Evolutionary conservation across 30 jellyfish, hydroid and myxozoan species (phyloP).

Genomic region (Hydra vulgaris): DNA sequence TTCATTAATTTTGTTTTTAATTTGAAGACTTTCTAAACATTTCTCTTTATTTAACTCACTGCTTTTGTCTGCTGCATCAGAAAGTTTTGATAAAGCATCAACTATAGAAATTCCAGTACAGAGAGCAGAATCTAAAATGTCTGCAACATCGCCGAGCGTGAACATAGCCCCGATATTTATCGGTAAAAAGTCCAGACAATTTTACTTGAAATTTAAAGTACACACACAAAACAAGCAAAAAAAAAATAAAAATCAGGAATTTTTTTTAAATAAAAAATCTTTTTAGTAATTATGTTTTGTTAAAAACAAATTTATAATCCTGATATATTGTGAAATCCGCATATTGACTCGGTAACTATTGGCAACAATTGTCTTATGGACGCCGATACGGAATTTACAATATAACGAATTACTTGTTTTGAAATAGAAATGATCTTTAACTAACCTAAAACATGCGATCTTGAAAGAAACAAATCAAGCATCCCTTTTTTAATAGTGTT

Average conservation of each 20-base stretch:
- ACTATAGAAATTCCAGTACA: conserved; percentile 88
- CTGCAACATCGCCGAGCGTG: conserved; percentile 98
- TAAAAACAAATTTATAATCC: background rate
- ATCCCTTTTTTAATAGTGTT: too few relatives aligned
- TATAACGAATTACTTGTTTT: too few relatives aligned
- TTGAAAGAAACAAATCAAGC: background rate
- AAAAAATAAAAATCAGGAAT: too few relatives aligned
- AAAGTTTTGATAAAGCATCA: conserved; percentile 67
- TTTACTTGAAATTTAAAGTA: too few relatives aligned
- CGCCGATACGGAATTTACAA: background rate
- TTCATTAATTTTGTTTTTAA: background rate
- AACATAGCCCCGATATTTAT: conserved; percentile 37
- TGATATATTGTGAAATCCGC: background rate
- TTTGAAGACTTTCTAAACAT: background rate
- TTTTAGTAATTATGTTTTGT: background rate
- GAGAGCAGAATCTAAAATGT: conserved; percentile 84
- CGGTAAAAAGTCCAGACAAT: too few relatives aligned
- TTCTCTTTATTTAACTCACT: background rate
- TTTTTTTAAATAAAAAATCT: background rate
- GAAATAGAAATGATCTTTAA: background rate
- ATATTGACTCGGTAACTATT: background rate
- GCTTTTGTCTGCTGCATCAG: conserved; percentile 48
- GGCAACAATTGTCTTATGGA: background rate
- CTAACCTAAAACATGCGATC: background rate
- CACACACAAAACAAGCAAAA: too few relatives aligned